These are phyloP conservation scores for Blastobasis adustella DNA, from an alignment of 2,888 invertebrate species.

Conservation along the genomic window DNA sequence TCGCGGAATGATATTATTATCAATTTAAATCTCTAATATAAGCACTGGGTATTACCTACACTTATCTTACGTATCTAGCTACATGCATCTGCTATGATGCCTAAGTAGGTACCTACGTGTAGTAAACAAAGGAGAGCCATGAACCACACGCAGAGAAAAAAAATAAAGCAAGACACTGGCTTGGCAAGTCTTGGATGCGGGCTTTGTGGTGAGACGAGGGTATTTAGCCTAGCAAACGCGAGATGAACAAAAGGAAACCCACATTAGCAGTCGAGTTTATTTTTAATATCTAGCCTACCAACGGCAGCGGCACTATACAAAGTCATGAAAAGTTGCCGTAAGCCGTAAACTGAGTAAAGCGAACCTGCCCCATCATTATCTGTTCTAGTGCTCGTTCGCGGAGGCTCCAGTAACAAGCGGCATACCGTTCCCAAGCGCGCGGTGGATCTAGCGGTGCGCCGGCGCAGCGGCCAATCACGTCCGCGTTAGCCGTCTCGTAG, in stretches of 20 bases:
- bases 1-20: no score
- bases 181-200: constrained; percentile 31
- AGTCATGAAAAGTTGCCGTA: background rate
- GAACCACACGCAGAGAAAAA: constrained; percentile 21
- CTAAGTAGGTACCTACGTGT: background rate
- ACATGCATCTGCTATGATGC: no score
- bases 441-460: background rate
- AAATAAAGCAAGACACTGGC: constrained; percentile 34
- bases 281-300: no score
- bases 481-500: constrained; percentile 31
- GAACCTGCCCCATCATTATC: no score
- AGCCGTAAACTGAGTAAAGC: no score
- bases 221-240: constrained; percentile 5
- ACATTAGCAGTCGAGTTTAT: no score
- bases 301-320: background rate
- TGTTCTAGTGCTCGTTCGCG: no score
- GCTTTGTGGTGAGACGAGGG: constrained; percentile 30
- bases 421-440: background rate
- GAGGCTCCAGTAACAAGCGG: no score
- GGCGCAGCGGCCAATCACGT: constrained; percentile 24
- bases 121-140: constrained; percentile 22
- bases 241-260: no score
- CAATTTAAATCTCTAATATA: no score
- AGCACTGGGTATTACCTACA: no score
- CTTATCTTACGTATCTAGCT: no score